Conservation (phyloP, 2,797 vertebrate genomes). For the Adrianichthys oophorus region DNA sequence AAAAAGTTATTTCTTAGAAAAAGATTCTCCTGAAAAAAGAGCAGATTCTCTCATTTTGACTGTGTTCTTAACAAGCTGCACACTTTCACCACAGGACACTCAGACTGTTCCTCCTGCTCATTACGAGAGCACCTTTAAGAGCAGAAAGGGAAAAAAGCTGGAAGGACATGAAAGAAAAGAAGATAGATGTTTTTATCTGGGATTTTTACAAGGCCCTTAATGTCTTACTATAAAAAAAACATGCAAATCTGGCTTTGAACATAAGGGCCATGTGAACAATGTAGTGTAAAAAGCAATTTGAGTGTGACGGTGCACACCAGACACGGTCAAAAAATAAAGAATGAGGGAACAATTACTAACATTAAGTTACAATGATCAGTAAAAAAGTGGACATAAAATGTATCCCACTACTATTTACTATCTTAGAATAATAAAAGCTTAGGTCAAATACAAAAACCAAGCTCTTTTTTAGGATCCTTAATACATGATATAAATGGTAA, state of each 20-base stretch:
- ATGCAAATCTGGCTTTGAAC: slow-evolving; percentile 45
- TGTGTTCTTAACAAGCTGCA: slow-evolving; percentile 66
- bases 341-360: not conserved
- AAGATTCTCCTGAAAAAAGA: not conserved
- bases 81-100: slow-evolving; percentile 63
- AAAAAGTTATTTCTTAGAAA: no score
- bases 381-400: not conserved
- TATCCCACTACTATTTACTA: not conserved
- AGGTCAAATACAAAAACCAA: no score
- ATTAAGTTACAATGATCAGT: not conserved
- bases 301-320: not conserved
- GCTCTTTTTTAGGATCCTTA: no score
- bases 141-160: slow-evolving; percentile 43
- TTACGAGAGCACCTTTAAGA: slow-evolving; percentile 62
- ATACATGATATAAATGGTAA: no score
- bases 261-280: slow-evolving; percentile 25
- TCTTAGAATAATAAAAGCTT: no score
- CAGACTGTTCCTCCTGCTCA: slow-evolving; percentile 63
- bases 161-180: slow-evolving; percentile 74
- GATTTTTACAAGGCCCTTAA: slow-evolving; percentile 64
- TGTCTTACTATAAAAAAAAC: not conserved
- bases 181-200: slow-evolving; percentile 27
- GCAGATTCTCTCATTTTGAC: slow-evolving; percentile 40
- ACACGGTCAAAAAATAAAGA: not conserved
- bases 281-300: slow-evolving; percentile 11